phyloP scores from a whole-genome alignment of 2,888 invertebrate genomes.

The Pristionchus exspectatus region DNA sequence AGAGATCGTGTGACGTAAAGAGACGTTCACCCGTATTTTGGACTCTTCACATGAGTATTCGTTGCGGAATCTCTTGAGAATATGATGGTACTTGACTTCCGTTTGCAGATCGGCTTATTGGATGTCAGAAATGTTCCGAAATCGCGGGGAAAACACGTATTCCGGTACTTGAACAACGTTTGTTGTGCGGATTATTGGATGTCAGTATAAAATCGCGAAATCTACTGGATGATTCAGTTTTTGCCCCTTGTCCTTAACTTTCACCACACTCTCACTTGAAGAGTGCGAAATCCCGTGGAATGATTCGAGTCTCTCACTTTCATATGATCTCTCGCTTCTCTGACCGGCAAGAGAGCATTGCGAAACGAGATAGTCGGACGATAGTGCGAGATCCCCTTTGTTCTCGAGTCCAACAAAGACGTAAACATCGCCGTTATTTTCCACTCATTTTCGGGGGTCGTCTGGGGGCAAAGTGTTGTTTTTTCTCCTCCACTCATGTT shows the following conservation, averaged over 20 bases:
- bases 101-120: neutral
- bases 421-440: constrained; percentile 3
- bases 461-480: constrained; percentile 2
- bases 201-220: neutral
- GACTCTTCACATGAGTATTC: neutral
- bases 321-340: too few relatives aligned
- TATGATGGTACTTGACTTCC: neutral
- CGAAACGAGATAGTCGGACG: too few relatives aligned
- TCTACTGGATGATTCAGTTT: neutral
- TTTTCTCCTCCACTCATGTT: neutral
- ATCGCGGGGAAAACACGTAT: neutral
- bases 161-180: neutral
- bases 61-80: neutral
- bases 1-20: too few relatives aligned
- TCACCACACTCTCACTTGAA: neutral
- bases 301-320: too few relatives aligned
- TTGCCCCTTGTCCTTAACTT: neutral
- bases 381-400: neutral
- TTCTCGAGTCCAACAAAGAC: neutral
- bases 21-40: neutral
- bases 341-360: too few relatives aligned
- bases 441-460: neutral
- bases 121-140: neutral
- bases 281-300: neutral
- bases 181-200: neutral